phyloP scores from a whole-genome alignment of 2,888 invertebrate genomes.

The Caenorhabditis macrosperma region DNA sequence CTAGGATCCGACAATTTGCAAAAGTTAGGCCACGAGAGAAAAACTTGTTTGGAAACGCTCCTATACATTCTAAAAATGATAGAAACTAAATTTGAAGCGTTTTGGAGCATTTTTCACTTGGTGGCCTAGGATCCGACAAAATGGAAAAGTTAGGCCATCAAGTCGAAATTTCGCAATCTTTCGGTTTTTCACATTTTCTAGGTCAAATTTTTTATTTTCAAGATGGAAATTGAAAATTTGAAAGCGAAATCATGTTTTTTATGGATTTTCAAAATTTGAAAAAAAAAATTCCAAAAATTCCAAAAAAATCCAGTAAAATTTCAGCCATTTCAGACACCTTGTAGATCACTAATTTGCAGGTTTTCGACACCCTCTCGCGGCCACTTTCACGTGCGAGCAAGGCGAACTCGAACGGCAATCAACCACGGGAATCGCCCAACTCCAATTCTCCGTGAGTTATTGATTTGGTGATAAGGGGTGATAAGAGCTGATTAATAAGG shows the following conservation, averaged over 20 bases:
- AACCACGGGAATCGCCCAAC: constrained; percentile 29
- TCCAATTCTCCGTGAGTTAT: constrained; percentile 51
- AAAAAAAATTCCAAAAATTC: too few species aligned
- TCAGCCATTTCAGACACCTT: too few species aligned
- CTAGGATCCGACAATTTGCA: background rate
- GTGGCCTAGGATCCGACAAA: background rate
- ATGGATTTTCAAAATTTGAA: too few species aligned
- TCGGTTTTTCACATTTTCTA: background rate
- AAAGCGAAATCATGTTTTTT: too few species aligned
- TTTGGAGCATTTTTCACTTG: background rate
- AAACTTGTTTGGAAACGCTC: background rate
- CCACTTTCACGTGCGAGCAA: constrained; percentile 65
- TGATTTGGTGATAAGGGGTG: too few species aligned
- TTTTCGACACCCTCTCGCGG: constrained; percentile 66
- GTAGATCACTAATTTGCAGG: too few species aligned
- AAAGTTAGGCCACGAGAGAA: background rate
- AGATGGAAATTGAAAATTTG: background rate
- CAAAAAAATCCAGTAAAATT: too few species aligned
- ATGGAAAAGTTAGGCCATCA: background rate
- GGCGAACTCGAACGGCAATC: constrained; percentile 24
- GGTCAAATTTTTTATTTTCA: background rate
- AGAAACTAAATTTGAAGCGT: background rate
- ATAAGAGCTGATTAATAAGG: too few species aligned
- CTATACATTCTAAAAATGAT: background rate
- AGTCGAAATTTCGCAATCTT: background rate